These are phyloP conservation scores for Enteromius argenteus DNA, from an alignment of 2,797 vertebrate species.

Conservation along the genomic window DNA sequence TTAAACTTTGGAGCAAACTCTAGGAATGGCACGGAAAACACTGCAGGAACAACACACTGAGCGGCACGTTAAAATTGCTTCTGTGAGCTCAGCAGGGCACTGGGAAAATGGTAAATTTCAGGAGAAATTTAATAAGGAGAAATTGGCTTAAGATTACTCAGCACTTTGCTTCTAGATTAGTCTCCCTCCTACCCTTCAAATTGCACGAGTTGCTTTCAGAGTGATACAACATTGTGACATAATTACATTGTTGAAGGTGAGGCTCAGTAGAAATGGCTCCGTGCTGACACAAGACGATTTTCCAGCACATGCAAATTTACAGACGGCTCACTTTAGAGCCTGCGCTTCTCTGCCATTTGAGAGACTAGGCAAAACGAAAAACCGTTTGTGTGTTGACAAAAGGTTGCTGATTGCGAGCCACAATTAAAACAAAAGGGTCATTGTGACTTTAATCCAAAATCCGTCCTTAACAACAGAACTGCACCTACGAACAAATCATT, in stretches of 20 bases:
- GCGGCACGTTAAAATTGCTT: conserved; percentile 51
- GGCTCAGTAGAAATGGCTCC: conserved; percentile 60
- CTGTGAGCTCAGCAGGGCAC: conserved; percentile 61
- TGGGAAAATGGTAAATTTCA: conserved; percentile 74
- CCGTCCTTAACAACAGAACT: conserved; percentile 5
- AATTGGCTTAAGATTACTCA: conserved; percentile 87
- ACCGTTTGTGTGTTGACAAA: conserved; percentile 41
- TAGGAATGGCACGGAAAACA: conserved; percentile 47
- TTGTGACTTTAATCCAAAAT: conserved; percentile 41
- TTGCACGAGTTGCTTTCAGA: conserved; percentile 65
- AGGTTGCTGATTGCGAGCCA: conserved; percentile 51
- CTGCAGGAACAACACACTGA: conserved; percentile 41
- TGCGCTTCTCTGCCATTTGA: conserved; percentile 48
- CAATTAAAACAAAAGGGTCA: conserved; percentile 53
- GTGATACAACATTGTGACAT: conserved; percentile 67
- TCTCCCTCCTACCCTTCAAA: conserved; percentile 67
- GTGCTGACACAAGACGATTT: conserved; percentile 67
- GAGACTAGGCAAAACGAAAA: conserved; percentile 47
- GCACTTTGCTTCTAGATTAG: conserved; percentile 81
- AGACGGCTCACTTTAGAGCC: conserved; percentile 54
- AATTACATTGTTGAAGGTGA: conserved; percentile 66
- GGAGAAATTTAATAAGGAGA: conserved; percentile 88
- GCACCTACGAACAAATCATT: conserved; percentile 26
- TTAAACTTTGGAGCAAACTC: conserved; percentile 46
- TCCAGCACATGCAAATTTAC: conserved; percentile 65